These are phyloP conservation scores for Calcarius lapponicus DNA, from an alignment of 2,797 vertebrate species.

Conservation along the genomic window DNA sequence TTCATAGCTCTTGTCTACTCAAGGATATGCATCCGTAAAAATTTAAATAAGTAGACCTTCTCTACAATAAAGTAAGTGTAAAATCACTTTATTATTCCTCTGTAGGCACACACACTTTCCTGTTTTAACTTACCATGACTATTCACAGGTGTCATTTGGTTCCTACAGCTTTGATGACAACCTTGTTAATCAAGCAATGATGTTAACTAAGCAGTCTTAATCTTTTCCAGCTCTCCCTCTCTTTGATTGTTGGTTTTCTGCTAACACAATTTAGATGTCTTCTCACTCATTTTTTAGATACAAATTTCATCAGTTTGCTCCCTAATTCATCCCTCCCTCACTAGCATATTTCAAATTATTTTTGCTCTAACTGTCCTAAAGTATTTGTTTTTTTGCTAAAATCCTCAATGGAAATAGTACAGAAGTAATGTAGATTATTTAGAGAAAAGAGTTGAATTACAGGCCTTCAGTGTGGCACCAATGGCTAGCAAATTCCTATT, in stretches of 20 bases:
- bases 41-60: neutral
- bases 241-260: neutral
- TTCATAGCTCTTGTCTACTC: neutral
- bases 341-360: neutral
- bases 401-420: neutral
- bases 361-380: neutral
- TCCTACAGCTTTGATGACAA: neutral
- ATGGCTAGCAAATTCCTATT: neutral
- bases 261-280: neutral
- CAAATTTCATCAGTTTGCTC: neutral
- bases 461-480: neutral
- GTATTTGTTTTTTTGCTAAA: neutral
- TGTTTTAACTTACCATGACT: neutral
- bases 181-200: neutral
- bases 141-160: neutral
- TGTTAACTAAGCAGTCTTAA: neutral
- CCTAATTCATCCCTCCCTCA: neutral
- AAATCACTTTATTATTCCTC: neutral
- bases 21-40: neutral
- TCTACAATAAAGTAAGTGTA: neutral
- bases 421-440: neutral
- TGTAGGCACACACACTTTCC: neutral
- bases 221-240: neutral
- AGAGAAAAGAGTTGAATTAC: neutral
- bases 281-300: neutral